These are phyloP conservation scores for Philypnodon macrostomus DNA, from an alignment of 2,797 vertebrate species.

Conservation along the genomic window DNA sequence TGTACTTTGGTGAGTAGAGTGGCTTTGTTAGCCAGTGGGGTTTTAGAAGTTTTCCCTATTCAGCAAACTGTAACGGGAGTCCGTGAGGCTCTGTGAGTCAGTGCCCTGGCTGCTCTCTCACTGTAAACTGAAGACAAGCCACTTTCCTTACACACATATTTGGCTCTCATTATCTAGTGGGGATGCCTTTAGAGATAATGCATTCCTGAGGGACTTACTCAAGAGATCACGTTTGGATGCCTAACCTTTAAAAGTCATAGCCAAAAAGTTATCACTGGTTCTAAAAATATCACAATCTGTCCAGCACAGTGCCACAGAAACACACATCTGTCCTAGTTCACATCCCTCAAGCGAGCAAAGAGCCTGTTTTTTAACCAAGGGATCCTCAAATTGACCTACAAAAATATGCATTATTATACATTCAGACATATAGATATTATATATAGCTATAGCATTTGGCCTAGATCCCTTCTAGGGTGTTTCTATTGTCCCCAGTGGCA, in stretches of 20 bases:
- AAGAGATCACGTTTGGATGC: neutral
- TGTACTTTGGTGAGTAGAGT: neutral
- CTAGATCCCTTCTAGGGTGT: constrained; percentile 35
- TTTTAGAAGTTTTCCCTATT: constrained; percentile 20
- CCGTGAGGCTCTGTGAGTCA: constrained; percentile 20
- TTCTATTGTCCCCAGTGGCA: constrained; percentile 36
- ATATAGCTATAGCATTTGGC: constrained; percentile 23
- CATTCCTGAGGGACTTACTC: neutral
- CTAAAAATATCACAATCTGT: neutral
- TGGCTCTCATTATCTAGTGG: neutral
- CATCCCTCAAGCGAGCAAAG: constrained; percentile 39
- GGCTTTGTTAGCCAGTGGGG: neutral
- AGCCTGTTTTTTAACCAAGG: constrained; percentile 30
- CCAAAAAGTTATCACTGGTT: neutral
- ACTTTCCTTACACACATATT: constrained; percentile 7
- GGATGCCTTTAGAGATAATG: neutral
- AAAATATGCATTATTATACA: constrained; percentile 13
- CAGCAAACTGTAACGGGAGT: constrained; percentile 4
- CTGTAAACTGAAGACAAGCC: no score
- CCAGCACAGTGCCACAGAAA: neutral
- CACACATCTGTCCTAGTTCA: constrained; percentile 45
- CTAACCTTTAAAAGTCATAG: neutral
- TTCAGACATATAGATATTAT: constrained; percentile 8
- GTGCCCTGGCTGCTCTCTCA: constrained; percentile 6
- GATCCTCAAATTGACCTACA: constrained; percentile 13